Percentiles rank a stretch among this genome's conserved stretches.
phyloP scores from a whole-genome alignment of 2,113 vertebrate genomes.

The Carassius carassius region DNA sequence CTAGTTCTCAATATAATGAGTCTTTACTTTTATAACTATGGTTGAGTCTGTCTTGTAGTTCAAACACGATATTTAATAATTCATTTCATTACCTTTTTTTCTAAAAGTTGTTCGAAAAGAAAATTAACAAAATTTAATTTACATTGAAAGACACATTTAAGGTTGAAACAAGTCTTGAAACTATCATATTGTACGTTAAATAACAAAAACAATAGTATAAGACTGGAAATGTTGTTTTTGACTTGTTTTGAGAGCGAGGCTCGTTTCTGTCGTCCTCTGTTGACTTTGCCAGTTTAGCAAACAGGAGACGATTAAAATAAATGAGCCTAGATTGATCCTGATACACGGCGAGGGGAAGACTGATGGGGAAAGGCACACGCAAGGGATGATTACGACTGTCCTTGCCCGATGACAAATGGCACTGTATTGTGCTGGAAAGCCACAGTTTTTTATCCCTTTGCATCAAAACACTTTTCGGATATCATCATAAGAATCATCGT shows the following conservation, averaged over 20 bases:
- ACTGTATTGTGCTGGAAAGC: conserved; percentile 70
- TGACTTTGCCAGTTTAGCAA: conserved; percentile 78
- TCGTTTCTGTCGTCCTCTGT: conserved; percentile 70
- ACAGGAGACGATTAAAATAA: conserved; percentile 83
- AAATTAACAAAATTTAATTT: neutral
- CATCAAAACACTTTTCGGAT: conserved; percentile 74
- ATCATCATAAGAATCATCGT: conserved; percentile 66
- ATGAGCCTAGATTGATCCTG: conserved; percentile 82
- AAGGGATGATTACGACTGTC: conserved; percentile 81
- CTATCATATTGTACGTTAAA: neutral
- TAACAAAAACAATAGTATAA: conserved; percentile 22
- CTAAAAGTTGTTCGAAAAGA: neutral
- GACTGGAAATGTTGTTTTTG: conserved; percentile 50
- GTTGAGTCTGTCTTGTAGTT: too few species aligned
- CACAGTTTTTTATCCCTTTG: conserved; percentile 76
- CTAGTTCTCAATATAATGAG: too few species aligned
- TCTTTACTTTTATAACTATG: too few species aligned
- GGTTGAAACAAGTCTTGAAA: neutral
- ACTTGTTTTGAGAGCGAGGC: conserved; percentile 62
- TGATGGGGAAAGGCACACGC: conserved; percentile 75
- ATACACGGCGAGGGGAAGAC: conserved; percentile 76
- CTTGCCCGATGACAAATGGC: conserved; percentile 82
- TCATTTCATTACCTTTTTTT: too few species aligned
- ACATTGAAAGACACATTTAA: neutral
- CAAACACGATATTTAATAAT: too few species aligned